Percentiles rank a stretch among this genome's conserved stretches.
phyloP scores from a whole-genome alignment of 2,797 vertebrate genomes.

The Fratercula arctica region DNA sequence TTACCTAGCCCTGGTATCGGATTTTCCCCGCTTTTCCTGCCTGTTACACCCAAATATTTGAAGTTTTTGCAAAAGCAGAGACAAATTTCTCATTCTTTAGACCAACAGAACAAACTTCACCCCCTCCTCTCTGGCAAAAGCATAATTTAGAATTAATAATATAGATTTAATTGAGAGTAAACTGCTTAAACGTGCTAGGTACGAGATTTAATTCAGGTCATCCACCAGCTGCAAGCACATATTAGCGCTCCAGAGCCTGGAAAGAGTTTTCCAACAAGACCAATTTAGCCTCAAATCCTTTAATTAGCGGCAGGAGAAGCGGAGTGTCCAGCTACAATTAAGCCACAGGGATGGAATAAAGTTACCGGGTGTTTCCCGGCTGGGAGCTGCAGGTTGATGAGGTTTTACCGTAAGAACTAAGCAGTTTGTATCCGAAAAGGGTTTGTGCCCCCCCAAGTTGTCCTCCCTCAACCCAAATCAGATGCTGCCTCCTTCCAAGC shows the following conservation, averaged over 20 bases:
- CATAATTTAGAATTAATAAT: not conserved
- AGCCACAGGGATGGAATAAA: not conserved
- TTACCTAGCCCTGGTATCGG: accelerated
- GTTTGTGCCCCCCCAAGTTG: not conserved
- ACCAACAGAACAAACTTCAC: not conserved
- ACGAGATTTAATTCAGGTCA: not conserved
- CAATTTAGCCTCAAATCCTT: not conserved
- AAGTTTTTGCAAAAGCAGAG: not conserved
- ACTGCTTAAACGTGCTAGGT: not conserved
- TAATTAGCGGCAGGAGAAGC: not conserved
- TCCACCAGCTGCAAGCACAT: not conserved
- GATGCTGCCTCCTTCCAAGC: not conserved
- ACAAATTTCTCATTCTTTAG: not conserved
- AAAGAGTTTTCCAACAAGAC: not conserved
- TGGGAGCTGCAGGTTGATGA: not conserved
- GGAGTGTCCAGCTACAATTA: not conserved
- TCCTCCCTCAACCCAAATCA: not conserved
- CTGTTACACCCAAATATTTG: no score
- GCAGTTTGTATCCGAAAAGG: not conserved
- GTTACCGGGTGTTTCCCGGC: no score
- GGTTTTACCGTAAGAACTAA: not conserved
- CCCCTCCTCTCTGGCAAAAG: accelerated
- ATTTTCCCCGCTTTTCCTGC: not conserved
- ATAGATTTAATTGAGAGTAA: not conserved
- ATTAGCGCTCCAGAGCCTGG: not conserved